Base-by-base conservation (phyloP, 2,797 vertebrate genomes). In the Mormyrops boulengeri region DNA sequence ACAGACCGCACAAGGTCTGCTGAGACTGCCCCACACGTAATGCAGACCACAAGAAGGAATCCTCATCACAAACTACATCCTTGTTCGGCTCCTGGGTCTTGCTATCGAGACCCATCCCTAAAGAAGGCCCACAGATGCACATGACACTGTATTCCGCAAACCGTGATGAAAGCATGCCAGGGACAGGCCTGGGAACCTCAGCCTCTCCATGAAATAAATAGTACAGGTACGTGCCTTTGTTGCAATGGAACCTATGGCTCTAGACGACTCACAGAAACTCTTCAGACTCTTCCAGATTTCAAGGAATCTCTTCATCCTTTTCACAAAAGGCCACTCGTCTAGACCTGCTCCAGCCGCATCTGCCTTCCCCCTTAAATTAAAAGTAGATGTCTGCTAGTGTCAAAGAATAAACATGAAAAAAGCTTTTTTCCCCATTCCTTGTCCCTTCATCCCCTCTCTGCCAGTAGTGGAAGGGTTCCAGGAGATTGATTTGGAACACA, bases 401-500 rank as follows among this genome's bases (percentile, higher is more conserved):
- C 11, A 50, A 30, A 50, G 19, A 53, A 86, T 50, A 52, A 53
- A 49, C 49, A 53, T 49, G 47, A 84, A 84, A 85, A 30, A 86
- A 22, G 17, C 11, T 50, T 47, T 26, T 5, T 12, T 9, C 49
- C 49, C 52, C 85, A 34, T 87, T 38, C 52, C 4, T 6, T 19
- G 50, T 53, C 85, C 22, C 26, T 87, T 22, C 85, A 4, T 49
- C 85, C 11, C 49, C 30, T 38, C 49, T 88, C 86, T 52, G 47
- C 55, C 57, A 47, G 55, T 34, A 60, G 57, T 11, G 22, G 85
- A 57, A 62, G 47, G 57, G 57, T 88, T 34, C 87, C 41, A 62
- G 87, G 11, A 88, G 4, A 49, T 26, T 88, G 87, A 44, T 88
- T 88, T 49, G 57, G 41, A 26, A 47, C 87, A 88, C 87, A 88